Evolutionary conservation across 2,888 invertebrate genomes (phyloP).

Genomic region (Bombylius major): DNA sequence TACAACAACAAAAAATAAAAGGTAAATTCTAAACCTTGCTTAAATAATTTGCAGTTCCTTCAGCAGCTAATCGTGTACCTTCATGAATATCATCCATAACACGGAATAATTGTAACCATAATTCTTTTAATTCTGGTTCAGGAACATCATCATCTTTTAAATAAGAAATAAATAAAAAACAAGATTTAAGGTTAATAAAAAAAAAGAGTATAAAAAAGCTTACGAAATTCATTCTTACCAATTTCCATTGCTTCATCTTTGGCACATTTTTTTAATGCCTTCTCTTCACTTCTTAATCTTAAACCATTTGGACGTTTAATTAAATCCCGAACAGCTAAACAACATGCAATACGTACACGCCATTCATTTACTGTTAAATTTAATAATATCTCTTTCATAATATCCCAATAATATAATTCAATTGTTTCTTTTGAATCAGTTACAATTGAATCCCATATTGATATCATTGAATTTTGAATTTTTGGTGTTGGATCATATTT

Average conservation of each 20-base stretch:
- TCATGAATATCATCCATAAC: constrained; percentile 95
- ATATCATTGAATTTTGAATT: constrained; percentile 85
- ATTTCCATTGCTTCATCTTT: constrained; percentile 18
- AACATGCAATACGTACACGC: constrained; percentile 84
- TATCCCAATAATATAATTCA: constrained; percentile 36
- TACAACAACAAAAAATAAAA: background rate
- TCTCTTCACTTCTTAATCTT: constrained; percentile 28
- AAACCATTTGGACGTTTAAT: constrained; percentile 47
- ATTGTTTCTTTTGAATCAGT: constrained; percentile 73
- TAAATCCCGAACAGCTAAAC: constrained; percentile 74
- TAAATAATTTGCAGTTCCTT: constrained; percentile 53
- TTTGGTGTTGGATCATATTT: constrained; percentile 88
- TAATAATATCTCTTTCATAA: constrained; percentile 58
- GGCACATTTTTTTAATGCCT: constrained; percentile 1
- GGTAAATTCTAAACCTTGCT: constrained; percentile 47
- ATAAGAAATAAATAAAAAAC: background rate
- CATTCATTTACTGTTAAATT: constrained; percentile 78
- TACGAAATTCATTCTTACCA: constrained; percentile 15
- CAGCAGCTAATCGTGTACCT: constrained; percentile 64
- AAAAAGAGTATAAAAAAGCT: background rate
- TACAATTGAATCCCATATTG: constrained; percentile 87
- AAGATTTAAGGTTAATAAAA: background rate
- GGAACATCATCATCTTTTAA: constrained; percentile 25
- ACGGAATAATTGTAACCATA: constrained; percentile 70
- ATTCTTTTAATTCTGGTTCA: constrained; percentile 32